Evolutionary conservation across 2,888 invertebrate species (phyloP), one percentile per base, ranked within the genome.

Genomic region (Azorinus chamasolen): DNA sequence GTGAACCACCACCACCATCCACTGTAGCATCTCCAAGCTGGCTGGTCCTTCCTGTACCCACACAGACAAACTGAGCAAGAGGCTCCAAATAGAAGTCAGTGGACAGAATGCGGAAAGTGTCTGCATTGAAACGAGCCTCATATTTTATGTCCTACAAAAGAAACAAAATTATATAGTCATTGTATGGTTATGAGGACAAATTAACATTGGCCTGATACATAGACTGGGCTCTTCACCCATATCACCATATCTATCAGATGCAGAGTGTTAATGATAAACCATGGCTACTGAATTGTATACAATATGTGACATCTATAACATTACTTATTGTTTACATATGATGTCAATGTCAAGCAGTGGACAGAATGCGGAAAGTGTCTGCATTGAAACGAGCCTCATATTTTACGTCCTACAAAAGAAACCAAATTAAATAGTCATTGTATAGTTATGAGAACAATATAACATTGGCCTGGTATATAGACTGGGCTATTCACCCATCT

Each of bases 31-130:
- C 76, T 10, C 86, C 86, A n/a, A 59, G 59, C 22, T 74, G 76
- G 0, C 63, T 66, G 6, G 53, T 57, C 1, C 76, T 71, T n/a
- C 85, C 83, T n/a, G 87, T 79, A 14, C 85, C 88, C 20, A 64
- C 69, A 71, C 86, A 84, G 1, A 79, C 64, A 25, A 89, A 81
- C n/a, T 45, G 32, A 27, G 89, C 85, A 8, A 69, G 48, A 1
- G 88, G 86, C 61, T 89, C 89, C 25, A 88, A 74, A 66, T 70
- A 81, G 54, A 89, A 85, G 68, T 85, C 80, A 51, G 87, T 82
- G 14, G 87, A 87, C 45, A 83, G 69, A 22, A 89, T 79, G 45
- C 79, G 61, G 72, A 87, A 85, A 20, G 64, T 70, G 59, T 85
- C 84, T 20, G 88, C 84, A 45, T 55, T 71, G 39, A 88, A 83